Percentiles rank a stretch among this genome's conserved stretches.
phyloP scores from a whole-genome alignment of 2,888 invertebrate genomes.

The Abscondita cerata region DNA sequence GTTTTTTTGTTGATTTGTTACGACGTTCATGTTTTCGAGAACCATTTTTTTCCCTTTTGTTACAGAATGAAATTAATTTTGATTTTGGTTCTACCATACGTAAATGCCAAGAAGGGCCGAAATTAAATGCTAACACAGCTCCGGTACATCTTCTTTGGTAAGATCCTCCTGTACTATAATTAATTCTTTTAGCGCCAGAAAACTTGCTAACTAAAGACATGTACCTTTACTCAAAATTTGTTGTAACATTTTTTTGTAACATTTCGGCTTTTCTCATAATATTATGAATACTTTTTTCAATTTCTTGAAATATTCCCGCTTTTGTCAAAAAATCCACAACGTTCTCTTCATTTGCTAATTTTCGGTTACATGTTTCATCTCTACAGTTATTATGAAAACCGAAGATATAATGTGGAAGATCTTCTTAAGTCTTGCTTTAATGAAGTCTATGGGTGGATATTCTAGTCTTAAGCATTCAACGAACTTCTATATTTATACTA shows the following conservation, averaged over 20 bases:
- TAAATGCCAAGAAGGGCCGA: neutral
- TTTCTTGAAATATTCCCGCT: neutral
- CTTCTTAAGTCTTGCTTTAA: slow-evolving; percentile 1
- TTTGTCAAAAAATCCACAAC: neutral
- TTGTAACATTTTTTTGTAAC: slow-evolving; percentile 3
- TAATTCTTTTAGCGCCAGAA: slow-evolving; percentile 9
- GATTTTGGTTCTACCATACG: no score
- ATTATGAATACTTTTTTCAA: slow-evolving; percentile 1
- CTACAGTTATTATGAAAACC: neutral
- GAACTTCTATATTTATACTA: no score
- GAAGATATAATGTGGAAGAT: neutral
- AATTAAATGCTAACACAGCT: slow-evolving; percentile 1
- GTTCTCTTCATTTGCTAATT: neutral
- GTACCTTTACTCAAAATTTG: slow-evolving; percentile 4
- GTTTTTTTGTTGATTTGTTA: neutral
- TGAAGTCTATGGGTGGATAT: neutral
- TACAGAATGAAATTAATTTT: no score
- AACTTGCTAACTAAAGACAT: slow-evolving; percentile 6
- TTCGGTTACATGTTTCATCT: neutral
- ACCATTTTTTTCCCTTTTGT: no score
- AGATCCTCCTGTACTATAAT: neutral
- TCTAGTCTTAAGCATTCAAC: no score
- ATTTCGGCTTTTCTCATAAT: slow-evolving; percentile 8
- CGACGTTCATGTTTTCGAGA: no score
- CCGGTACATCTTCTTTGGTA: neutral